Base-by-base conservation (phyloP, 2,797 vertebrate species). In the Neopelma chrysocephalum region DNA sequence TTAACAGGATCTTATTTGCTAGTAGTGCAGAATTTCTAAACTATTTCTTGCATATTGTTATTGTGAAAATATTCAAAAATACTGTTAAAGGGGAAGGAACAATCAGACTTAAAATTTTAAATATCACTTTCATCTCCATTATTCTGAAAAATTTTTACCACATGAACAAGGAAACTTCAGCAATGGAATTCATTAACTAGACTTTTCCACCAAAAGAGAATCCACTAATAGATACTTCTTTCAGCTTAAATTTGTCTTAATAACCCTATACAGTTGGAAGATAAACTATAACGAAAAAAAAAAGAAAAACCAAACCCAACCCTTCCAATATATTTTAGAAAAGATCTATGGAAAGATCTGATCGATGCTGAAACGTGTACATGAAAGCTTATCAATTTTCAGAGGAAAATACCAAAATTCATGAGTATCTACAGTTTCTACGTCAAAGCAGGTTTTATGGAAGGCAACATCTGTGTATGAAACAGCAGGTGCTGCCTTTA, bases 51-150 rank as follows among this genome's bases (percentile, higher is more conserved):
- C 50, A 45, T 82, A 72, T 64, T 72, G 9, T 40, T 94, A 80
- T 60, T 45, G 23, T 84, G 54, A 93, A 94, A 84, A 84, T 12
- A 69, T 34, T 89, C 11, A 93, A 75, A 91, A 96, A 92, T 89
- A 86, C 17, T 57, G 31, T 53, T 85, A 80, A 89, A 92, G 27
- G 31, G 53, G 83, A 92, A 89, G 65, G 42, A 62, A 34, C 32
- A 86, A 71, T 8, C 76, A 54, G 79, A 65, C 61, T 80, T 90
- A 92, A 72, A 68, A 15, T 82, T 81, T 77, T 64, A 66, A 92
- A 36, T 64, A 81, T 70, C 27, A 48, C 32, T 53, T 95, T 70
- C 38, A 47, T 38, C 62, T 89, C 80, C 85, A 47, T 38, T 93
- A 75, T 48, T 65, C 51, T 75, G 58, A 89, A 83, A 22, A 82